phyloP scores from a whole-genome alignment of 2,888 invertebrate genomes.

The Thelaira solivaga region DNA sequence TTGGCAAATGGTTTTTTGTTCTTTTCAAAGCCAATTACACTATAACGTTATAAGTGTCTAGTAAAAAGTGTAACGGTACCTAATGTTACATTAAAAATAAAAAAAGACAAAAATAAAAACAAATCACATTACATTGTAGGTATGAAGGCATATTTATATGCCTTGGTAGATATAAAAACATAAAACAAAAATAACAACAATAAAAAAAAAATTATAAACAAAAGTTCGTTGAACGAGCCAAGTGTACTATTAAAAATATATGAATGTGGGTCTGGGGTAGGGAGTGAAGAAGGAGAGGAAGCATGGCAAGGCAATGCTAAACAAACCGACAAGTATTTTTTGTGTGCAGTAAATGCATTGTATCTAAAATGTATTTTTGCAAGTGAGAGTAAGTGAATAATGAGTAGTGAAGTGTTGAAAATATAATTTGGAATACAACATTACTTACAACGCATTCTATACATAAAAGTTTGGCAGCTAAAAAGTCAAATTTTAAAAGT shows the following conservation, averaged over 20 bases:
- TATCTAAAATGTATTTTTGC: slow-evolving; percentile 28
- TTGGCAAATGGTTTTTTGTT: too few relatives aligned
- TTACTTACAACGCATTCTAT: background rate
- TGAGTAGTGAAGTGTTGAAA: background rate
- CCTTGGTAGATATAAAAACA: too few relatives aligned
- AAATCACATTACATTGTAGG: background rate
- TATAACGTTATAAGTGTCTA: too few relatives aligned
- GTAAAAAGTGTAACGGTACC: background rate
- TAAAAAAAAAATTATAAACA: slow-evolving; percentile 39
- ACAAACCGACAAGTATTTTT: background rate
- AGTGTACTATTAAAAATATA: slow-evolving; percentile 16
- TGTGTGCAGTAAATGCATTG: background rate
- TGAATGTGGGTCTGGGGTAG: background rate
- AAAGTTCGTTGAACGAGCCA: slow-evolving; percentile 61
- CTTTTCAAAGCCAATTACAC: too few relatives aligned
- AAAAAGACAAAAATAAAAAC: background rate
- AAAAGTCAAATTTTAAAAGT: slow-evolving; percentile 7
- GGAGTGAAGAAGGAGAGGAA: background rate
- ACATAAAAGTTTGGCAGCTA: slow-evolving; percentile 37
- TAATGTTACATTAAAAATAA: slow-evolving; percentile 30
- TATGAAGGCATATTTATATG: too few relatives aligned
- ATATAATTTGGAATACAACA: background rate
- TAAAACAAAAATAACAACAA: background rate
- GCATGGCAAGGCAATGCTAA: background rate
- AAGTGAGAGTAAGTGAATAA: background rate